Base-by-base conservation (phyloP, 2,888 invertebrate genomes). In the Dorcus parallelipipedus region DNA sequence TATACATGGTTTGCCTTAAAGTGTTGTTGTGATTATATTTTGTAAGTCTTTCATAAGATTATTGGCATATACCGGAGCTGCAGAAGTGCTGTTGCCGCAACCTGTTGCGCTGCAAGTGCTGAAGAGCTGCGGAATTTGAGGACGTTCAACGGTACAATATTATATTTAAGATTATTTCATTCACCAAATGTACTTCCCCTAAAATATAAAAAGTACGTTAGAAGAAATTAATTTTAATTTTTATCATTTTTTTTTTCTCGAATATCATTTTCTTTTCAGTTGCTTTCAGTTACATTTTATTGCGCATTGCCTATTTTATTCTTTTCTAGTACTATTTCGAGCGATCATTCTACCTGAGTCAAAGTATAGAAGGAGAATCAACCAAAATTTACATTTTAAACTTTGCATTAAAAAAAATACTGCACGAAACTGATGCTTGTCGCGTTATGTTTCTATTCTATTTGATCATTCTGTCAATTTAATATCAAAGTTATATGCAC, bases 11-110 rank as follows among this genome's bases (percentile, higher is more conserved):
- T 77, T 71, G 49, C 54, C 49, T 38, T 20, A 53, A 45, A 78
- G 75, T 78, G 75, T 76, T 77, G 76, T 78, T 77, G 73, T 78
- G 77, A 77, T 76, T 76, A 77, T 75, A 77, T 76, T 77, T 77
- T 78, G 73, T 76, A 75, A 77, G 76, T 77, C 67, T 69, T 78
- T 76, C 76, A 76, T 76, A 77, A 77, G 76, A 76, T 74, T 75
- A 73, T 76, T 77, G 76, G 76, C 78, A 74, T 70, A 71, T 70
- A 73, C 74, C 73, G 75, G 75, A 76, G 75, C 76, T 75, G 75
- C 73, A 65, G 73, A 76, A 75, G 75, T 75, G 76, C 76, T 71
- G 74, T 73, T 73, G 74, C 75, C 75, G 75, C 75, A 75, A 71
- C 71, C 67, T 65, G 63, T 68, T 69, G 71, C 70, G 71, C 71